A percentile compares a stretch with the other conserved stretches of the same genome.
phyloP scores from a whole-genome alignment of 2,888 invertebrate genomes.

The Ochlodes sylvanus region DNA sequence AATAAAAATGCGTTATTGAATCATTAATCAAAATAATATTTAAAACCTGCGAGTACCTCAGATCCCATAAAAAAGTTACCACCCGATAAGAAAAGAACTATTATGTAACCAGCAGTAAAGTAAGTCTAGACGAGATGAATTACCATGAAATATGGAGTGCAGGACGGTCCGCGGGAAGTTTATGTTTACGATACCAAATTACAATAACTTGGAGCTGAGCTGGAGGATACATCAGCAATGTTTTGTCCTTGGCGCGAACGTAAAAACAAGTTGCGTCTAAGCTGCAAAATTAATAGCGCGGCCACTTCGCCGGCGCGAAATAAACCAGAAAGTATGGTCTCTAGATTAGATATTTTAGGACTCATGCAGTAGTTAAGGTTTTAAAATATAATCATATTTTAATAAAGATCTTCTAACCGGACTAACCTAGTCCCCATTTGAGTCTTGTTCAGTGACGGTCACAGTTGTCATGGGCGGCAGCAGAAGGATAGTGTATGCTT shows the following conservation, averaged over 20 bases:
- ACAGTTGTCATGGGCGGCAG: too few species aligned
- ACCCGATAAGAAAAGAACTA: background rate
- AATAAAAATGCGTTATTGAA: too few species aligned
- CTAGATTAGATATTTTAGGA: background rate
- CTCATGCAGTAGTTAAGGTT: background rate
- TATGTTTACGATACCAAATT: conserved; percentile 28
- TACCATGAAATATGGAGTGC: conserved; percentile 16
- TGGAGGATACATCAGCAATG: conserved; percentile 9
- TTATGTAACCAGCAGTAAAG: conserved; percentile 16
- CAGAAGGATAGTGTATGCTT: too few species aligned
- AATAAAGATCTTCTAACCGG: background rate
- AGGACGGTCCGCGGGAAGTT: conserved; percentile 21
- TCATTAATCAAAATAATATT: too few species aligned
- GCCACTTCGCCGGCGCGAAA: background rate
- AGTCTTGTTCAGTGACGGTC: too few species aligned
- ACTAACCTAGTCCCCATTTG: too few species aligned
- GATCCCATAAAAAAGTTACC: background rate
- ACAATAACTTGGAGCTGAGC: conserved; percentile 19
- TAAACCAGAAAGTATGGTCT: conserved; percentile 7
- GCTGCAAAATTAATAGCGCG: conserved; percentile 16
- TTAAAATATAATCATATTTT: background rate
- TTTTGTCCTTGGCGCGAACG: conserved; percentile 24
- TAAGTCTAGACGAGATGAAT: conserved; percentile 31
- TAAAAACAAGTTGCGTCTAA: conserved; percentile 10
- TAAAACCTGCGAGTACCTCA: background rate